Conservation (phyloP, 2,113 vertebrate species). For the Pleuronectes platessa region DNA sequence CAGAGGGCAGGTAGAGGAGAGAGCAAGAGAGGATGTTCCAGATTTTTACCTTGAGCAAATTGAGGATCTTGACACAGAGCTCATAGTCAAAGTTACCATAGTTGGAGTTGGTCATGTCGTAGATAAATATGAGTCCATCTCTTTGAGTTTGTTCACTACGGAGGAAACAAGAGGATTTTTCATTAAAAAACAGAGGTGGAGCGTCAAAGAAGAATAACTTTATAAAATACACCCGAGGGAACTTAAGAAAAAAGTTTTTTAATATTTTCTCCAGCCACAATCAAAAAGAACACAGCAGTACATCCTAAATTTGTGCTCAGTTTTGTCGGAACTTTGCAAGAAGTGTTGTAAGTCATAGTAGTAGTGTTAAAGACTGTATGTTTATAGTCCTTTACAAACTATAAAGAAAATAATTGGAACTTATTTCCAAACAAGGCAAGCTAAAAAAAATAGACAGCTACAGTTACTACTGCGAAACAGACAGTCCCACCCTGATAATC, state of each 20-base stretch:
- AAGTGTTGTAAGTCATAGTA: too few species aligned
- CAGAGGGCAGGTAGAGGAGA: neutral
- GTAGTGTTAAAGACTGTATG: too few species aligned
- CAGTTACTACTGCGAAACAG: too few species aligned
- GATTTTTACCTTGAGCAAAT: constrained; percentile 83
- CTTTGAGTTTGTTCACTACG: constrained; percentile 82
- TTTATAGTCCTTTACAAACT: too few species aligned
- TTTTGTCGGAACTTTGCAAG: too few species aligned
- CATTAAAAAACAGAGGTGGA: constrained; percentile 16
- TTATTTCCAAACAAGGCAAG: too few species aligned
- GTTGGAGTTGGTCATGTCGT: constrained; percentile 86
- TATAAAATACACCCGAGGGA: neutral
- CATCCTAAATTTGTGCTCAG: too few species aligned
- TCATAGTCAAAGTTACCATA: constrained; percentile 87
- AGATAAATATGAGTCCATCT: constrained; percentile 87
- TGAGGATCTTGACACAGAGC: constrained; percentile 86
- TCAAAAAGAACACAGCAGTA: too few species aligned
- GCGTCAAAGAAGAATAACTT: neutral
- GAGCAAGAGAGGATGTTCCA: neutral
- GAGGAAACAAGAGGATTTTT: constrained; percentile 30
- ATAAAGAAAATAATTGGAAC: too few species aligned
- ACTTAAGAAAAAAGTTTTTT: neutral
- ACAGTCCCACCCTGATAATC: too few species aligned
- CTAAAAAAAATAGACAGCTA: too few species aligned
- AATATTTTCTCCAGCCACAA: too few species aligned